These are phyloP conservation scores for Lepidothrix coronata DNA, from an alignment of 2,113 vertebrate species.

Conservation along the genomic window DNA sequence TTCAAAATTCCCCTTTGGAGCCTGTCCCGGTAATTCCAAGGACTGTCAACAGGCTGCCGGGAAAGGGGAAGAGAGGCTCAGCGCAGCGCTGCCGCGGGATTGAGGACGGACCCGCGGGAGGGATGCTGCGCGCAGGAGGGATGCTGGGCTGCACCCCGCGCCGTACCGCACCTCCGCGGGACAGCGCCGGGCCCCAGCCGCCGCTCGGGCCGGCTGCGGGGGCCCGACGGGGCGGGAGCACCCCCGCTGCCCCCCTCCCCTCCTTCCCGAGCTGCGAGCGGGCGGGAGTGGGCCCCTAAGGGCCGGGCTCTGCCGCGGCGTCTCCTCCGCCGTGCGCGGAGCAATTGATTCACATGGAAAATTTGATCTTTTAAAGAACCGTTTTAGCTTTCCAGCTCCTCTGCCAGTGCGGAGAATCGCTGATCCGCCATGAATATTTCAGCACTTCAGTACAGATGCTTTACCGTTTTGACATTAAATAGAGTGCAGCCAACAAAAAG, in stretches of 20 bases:
- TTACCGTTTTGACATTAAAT: conserved; percentile 58
- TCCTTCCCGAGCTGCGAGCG: neutral
- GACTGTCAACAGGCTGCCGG: neutral
- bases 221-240: neutral
- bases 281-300: neutral
- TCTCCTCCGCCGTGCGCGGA: neutral
- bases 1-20: neutral
- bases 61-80: neutral
- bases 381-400: conserved; percentile 62
- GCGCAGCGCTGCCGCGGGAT: neutral
- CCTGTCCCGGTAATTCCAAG: neutral
- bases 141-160: neutral
- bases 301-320: neutral
- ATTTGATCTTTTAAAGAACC: conserved; percentile 55
- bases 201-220: neutral
- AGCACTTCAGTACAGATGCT: conserved; percentile 56
- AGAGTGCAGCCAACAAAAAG: conserved; percentile 55
- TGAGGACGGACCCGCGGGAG: neutral
- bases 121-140: neutral
- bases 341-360: conserved; percentile 50
- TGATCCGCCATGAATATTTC: conserved; percentile 61
- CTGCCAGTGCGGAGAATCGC: neutral
- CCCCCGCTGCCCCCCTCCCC: neutral
- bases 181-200: neutral
- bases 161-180: neutral